Percentiles rank a stretch among this genome's conserved stretches.
Conservation (phyloP, 2,797 vertebrate species). For the Sarcophilus harrisii region DNA sequence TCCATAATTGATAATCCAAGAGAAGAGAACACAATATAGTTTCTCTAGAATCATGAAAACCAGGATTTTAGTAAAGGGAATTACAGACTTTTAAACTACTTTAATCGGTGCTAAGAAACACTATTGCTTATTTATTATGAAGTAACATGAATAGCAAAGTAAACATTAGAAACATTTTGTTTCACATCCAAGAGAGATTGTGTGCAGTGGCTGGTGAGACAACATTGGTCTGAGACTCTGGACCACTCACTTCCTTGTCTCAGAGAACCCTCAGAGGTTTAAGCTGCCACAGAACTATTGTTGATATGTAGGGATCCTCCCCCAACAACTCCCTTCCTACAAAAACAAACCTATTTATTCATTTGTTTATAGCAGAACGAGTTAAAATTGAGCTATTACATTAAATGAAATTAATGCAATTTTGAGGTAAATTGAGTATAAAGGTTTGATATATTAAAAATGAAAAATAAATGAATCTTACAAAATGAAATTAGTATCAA, state of each 20-base stretch:
- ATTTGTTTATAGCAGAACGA: neutral
- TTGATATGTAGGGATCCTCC: too few species aligned
- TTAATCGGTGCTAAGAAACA: neutral
- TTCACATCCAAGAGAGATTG: neutral
- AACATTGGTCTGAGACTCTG: neutral
- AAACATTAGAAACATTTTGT: neutral
- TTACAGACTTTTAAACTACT: neutral
- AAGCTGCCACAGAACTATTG: neutral
- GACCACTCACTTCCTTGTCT: neutral
- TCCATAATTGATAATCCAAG: too few species aligned
- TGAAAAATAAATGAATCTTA: conserved; percentile 58
- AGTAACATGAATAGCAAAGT: neutral
- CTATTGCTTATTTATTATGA: neutral
- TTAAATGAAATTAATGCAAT: conserved; percentile 36
- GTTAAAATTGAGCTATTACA: neutral
- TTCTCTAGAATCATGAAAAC: conserved; percentile 42
- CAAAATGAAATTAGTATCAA: conserved; percentile 59
- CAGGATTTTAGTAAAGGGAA: neutral
- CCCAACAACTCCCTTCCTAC: fast-evolving
- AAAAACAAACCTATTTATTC: neutral
- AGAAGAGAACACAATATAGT: neutral
- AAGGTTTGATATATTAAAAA: conserved; percentile 44
- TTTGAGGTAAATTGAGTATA: conserved; percentile 58
- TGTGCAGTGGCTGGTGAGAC: neutral
- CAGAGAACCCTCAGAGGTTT: neutral